Evolutionary conservation across 2,113 vertebrate genomes (phyloP), one percentile per base, ranked within the genome.

Genomic region (Tetrao urogallus): DNA sequence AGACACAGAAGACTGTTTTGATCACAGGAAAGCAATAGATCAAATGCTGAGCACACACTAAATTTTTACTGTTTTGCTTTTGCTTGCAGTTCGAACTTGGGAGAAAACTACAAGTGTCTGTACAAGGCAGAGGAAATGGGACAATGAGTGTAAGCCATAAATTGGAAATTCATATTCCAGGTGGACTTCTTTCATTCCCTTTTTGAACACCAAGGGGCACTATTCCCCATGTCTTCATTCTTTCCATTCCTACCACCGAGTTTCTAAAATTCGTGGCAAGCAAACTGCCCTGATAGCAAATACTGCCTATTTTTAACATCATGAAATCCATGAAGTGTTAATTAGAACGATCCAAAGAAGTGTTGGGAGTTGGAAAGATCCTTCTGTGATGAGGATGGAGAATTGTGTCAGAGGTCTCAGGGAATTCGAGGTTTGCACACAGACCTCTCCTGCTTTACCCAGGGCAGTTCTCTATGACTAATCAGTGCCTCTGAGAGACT

Each of bases 111-210:
- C n/a, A 32, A 63, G 91, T 96, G 24, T 63, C 93, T 3, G 34
- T 98, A 17, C 43, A 47, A 0, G 98, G 98, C 86, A 77, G 50
- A 64, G 98, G 98, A 57, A 87, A 97, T 3, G 87, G 95, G 40
- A 98, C 98, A 88, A 21, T 99, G 52, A 98, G 98, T 88, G 98
- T 97, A 95, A 97, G 95, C 4, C 80, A 10, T 52, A 85, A 57
- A 72, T 50, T 78, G 78, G 60, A 76, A 86, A 66, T 50, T 32
- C 27, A n/a, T 8, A 50, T 30, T 76, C 30, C 19, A 69, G 1
- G 6, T 88, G 34, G 42, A 60, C 1, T 80, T 78, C 8, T 47
- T 89, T n/a, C 36, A 76, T 56, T 64, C 4, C 19, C 5, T 74
- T 67, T 67, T 40, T 87, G 22, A 80, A 96, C 91, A 58, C 0